Evolutionary conservation across 2,888 invertebrate genomes (phyloP), one percentile per base, ranked within the genome.

Genomic region (Argyra leucocephala): DNA sequence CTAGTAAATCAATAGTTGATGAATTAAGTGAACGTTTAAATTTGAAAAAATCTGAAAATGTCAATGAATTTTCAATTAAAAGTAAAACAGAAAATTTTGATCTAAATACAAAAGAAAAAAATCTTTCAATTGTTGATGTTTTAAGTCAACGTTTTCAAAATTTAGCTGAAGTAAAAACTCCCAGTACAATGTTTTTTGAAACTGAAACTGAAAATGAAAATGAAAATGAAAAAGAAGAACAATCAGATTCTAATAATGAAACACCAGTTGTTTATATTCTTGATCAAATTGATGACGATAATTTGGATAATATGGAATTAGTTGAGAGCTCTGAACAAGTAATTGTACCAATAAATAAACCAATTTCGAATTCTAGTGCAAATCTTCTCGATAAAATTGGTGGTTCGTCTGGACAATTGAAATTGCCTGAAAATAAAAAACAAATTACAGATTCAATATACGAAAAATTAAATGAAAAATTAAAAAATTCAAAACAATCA

Each of bases 121-220:
- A 65, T 21, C 71, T 73, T 64, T 73, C 74, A 2, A 73, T 76
- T 26, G 74, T 74, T 31, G 73, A 75, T 65, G 69, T 70, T 66
- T 69, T 73, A 57, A 72, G 70, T 65, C 74, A 75, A 68, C 69
- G 74, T 37, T 70, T 76, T 67, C 72, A 73, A 69, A 69, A 67
- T 61, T 68, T 71, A 4, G 66, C 71, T 5, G 21, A 31, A 22
- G 12, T 15, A 37, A 24, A 10, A 21, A 61, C 61, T 61, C 57
- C 2, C 23, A 67, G 63, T 22, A n/a, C 63, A 10, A 61, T 60
- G 9, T 66, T 64, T 15, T 69, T 66, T 48, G 58, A 61, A 31
- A 57, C 24, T 24, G 62, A 60, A 10, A 58, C 62, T 6, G 23
- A 65, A 31, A 57, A 62, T 61, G 57, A 64, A 36, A 64, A 67